phyloP scores from a whole-genome alignment of 2,113 vertebrate species.

The Nansenia antarctica region DNA sequence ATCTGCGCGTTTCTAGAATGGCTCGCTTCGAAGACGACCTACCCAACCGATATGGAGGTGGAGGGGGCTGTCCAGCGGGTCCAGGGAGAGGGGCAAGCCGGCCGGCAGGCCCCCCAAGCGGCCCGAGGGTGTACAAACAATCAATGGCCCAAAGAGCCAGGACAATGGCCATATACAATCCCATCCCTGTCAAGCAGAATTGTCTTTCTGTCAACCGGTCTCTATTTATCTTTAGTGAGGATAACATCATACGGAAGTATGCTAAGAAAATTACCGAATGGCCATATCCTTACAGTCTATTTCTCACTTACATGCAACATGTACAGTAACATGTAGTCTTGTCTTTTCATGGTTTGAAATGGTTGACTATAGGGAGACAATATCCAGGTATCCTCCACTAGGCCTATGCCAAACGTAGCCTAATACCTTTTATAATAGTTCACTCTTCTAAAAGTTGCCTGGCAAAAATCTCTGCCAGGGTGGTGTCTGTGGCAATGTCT shows the following conservation, averaged over 20 bases:
- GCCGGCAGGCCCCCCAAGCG: slow-evolving; percentile 83
- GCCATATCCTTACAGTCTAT: slow-evolving; percentile 86
- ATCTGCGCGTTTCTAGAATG: slow-evolving; percentile 79
- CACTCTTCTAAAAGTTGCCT: no score
- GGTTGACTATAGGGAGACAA: not conserved
- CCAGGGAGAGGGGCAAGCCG: slow-evolving; percentile 79
- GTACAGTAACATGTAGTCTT: no score
- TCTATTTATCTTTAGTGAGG: slow-evolving; percentile 97
- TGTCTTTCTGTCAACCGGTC: slow-evolving; percentile 96
- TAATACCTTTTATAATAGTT: no score
- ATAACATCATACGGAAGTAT: slow-evolving; percentile 94
- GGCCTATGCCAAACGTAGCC: no score
- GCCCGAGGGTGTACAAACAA: slow-evolving; percentile 89
- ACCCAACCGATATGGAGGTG: slow-evolving; percentile 85
- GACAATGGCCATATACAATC: slow-evolving; percentile 98
- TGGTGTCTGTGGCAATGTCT: no score
- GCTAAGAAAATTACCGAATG: slow-evolving; percentile 93
- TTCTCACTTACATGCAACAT: not conserved
- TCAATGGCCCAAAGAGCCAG: slow-evolving; percentile 94
- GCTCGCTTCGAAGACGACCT: slow-evolving; percentile 94
- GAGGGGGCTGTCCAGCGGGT: slow-evolving; percentile 76
- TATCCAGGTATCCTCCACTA: no score
- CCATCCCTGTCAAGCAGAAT: slow-evolving; percentile 96
- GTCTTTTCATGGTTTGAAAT: not conserved
- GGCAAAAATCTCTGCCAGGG: no score